These are phyloP conservation scores for Mactra quadrangularis DNA, from an alignment of 1,140 invertebrate genomes.

Conservation along the genomic window DNA sequence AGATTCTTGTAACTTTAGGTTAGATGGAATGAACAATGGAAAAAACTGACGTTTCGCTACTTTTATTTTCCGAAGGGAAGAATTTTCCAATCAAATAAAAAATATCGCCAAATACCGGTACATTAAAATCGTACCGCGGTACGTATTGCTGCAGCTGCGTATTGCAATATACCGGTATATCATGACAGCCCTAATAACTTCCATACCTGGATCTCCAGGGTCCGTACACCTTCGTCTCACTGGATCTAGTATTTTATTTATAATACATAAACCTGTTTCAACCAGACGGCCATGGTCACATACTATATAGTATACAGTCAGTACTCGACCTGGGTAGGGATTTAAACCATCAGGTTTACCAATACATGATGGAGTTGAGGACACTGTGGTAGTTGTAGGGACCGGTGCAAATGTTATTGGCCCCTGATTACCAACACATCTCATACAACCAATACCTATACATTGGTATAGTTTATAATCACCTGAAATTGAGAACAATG, in stretches of 20 bases:
- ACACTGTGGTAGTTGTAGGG: neutral
- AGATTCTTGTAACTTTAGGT: too few relatives aligned
- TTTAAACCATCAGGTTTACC: constrained; percentile 47
- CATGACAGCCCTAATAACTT: too few relatives aligned
- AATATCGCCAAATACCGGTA: too few relatives aligned
- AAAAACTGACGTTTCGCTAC: too few relatives aligned
- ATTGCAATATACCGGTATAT: too few relatives aligned
- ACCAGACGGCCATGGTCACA: constrained; percentile 41
- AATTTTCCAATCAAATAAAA: too few relatives aligned
- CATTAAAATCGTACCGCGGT: too few relatives aligned
- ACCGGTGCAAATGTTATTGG: neutral
- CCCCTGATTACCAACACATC: constrained; percentile 8
- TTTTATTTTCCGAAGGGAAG: too few relatives aligned
- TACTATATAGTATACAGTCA: constrained; percentile 48
- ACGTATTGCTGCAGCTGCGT: too few relatives aligned
- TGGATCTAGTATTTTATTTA: constrained; percentile 53
- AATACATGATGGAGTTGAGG: constrained; percentile 30
- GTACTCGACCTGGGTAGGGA: constrained; percentile 41
- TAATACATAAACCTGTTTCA: constrained; percentile 51
- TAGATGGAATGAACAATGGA: too few relatives aligned
- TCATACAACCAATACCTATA: constrained; percentile 47
- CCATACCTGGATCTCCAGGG: constrained; percentile 40
- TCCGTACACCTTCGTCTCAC: constrained; percentile 34
- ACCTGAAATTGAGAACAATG: constrained; percentile 15
- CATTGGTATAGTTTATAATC: constrained; percentile 59